Evolutionary conservation across 2,888 invertebrate genomes (phyloP).

Genomic region (Exocentrus adspersus): DNA sequence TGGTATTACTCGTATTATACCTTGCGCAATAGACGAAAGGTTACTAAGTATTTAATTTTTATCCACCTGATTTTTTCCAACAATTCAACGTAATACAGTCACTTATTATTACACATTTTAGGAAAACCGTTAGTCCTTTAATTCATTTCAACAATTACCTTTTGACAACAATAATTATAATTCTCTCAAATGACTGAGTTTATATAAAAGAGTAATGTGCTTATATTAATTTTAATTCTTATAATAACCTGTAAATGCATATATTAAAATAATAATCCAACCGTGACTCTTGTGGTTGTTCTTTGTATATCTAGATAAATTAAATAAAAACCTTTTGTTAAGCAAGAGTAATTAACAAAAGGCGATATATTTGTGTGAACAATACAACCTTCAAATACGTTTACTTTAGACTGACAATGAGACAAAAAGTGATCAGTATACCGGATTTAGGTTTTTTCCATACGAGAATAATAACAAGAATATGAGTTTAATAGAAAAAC

Average conservation of each 20-base stretch:
- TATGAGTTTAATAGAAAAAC: too few relatives aligned
- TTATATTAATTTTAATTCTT: constrained; percentile 2
- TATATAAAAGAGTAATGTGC: not conserved
- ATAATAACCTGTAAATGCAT: constrained; percentile 6
- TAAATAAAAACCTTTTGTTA: constrained; percentile 25
- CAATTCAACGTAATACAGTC: not conserved
- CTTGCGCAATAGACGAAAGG: too few relatives aligned
- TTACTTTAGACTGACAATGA: constrained; percentile 26
- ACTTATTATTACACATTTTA: too few relatives aligned
- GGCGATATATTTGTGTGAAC: constrained; percentile 33
- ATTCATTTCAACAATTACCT: too few relatives aligned
- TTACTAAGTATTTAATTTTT: too few relatives aligned
- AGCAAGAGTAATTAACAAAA: constrained; percentile 27
- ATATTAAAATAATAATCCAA: constrained; percentile 24
- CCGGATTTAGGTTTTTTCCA: constrained; percentile 24
- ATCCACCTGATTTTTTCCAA: too few relatives aligned
- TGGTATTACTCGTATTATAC: too few relatives aligned
- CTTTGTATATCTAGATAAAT: constrained; percentile 31
- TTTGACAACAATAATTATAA: too few relatives aligned
- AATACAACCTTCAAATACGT: constrained; percentile 37
- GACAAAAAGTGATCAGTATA: constrained; percentile 11
- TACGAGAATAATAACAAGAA: constrained; percentile 11
- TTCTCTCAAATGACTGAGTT: too few relatives aligned
- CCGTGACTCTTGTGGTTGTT: constrained; percentile 32
- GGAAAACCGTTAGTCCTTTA: too few relatives aligned